Evolutionary conservation across 1,140 invertebrate species (phyloP).

Genomic region (Phymastichus coffea): DNA sequence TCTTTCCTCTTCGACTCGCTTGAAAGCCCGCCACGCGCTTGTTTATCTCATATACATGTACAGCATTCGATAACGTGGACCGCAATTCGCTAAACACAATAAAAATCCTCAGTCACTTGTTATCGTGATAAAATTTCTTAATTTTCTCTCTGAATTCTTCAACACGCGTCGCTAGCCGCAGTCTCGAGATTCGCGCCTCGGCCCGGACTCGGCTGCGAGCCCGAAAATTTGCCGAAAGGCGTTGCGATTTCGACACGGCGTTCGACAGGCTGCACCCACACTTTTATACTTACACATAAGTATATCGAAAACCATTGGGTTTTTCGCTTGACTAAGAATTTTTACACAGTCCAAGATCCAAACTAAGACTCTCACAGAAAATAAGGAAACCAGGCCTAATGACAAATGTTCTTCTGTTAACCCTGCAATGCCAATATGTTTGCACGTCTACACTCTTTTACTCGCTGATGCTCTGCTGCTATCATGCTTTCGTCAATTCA

Average conservation of each 20-base stretch:
- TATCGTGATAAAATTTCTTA: too few relatives aligned
- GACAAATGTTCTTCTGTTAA: neutral
- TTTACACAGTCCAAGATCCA: slow-evolving; percentile 2
- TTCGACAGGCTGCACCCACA: slow-evolving; percentile 19
- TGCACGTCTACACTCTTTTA: too few relatives aligned
- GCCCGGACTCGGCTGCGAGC: too few relatives aligned
- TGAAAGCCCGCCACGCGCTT: slow-evolving; percentile 32
- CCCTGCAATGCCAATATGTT: slow-evolving; percentile 12
- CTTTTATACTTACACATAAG: neutral
- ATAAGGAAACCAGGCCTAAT: too few relatives aligned
- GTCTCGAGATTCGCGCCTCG: neutral
- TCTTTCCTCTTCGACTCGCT: slow-evolving; percentile 28
- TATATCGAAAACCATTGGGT: neutral
- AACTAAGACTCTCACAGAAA: too few relatives aligned
- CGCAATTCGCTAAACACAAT: neutral
- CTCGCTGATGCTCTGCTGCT: too few relatives aligned
- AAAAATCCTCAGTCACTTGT: neutral
- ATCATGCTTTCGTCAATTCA: too few relatives aligned
- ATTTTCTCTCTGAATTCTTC: too few relatives aligned
- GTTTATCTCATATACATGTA: slow-evolving; percentile 17
- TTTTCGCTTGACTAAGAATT: neutral
- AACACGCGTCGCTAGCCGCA: neutral
- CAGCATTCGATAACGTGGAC: neutral
- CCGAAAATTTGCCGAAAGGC: too few relatives aligned
- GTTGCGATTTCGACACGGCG: neutral